A percentile compares a stretch with the other conserved stretches of the same genome.
Conservation (phyloP, 2,113 vertebrate genomes). For the Cinclus cinclus region DNA sequence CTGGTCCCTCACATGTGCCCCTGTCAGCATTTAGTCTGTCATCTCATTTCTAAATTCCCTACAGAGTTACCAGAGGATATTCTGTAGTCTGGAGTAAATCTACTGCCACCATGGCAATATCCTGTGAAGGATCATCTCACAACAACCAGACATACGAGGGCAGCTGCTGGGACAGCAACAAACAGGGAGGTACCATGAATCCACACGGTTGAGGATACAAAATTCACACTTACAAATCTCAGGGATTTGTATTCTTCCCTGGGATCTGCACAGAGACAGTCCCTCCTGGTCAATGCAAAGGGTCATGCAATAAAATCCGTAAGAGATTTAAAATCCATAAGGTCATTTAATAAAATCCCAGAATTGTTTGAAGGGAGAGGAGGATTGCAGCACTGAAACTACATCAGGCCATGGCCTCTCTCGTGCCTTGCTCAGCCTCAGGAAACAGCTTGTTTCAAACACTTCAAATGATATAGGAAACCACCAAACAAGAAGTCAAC, state of each 20-base stretch:
- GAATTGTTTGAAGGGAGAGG: not conserved
- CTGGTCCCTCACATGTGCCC: not conserved
- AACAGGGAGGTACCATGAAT: rapidly evolving
- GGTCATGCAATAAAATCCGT: not conserved
- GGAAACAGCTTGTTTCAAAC: not conserved
- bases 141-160: not conserved
- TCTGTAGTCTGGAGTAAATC: not conserved
- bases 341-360: not conserved
- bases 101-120: not conserved
- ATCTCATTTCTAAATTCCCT: not conserved
- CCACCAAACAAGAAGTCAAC: not conserved
- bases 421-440: not conserved
- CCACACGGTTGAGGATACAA: rapidly evolving
- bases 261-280: not conserved
- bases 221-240: not conserved
- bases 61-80: not conserved
- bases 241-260: not conserved
- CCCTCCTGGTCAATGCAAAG: not conserved
- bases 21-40: not conserved
- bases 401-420: not conserved
- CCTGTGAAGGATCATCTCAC: not conserved
- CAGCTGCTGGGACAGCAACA: not conserved
- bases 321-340: too few relatives aligned
- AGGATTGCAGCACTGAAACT: not conserved
- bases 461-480: not conserved